phyloP scores from a whole-genome alignment of 2,888 invertebrate species.

The Rhingia rostrata region DNA sequence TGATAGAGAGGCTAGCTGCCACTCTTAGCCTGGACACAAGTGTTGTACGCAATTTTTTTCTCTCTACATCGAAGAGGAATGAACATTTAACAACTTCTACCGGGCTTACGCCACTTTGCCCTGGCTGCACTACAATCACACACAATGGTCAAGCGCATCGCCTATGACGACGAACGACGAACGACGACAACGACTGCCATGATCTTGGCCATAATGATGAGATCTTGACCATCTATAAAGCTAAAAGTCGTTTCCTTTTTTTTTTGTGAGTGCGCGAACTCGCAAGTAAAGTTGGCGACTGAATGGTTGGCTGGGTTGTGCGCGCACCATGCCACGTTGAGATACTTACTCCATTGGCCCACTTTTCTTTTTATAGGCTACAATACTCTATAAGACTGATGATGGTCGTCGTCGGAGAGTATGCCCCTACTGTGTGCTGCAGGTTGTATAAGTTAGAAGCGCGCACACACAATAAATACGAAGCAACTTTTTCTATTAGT shows the following conservation, averaged over 20 bases:
- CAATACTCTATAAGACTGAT: slow-evolving; percentile 6
- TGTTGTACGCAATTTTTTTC: slow-evolving; percentile 55
- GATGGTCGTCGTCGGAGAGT: neutral
- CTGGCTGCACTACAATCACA: neutral
- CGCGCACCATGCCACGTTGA: slow-evolving; percentile 38
- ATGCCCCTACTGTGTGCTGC: slow-evolving; percentile 26
- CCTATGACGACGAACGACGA: slow-evolving; percentile 29
- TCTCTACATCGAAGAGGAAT: neutral
- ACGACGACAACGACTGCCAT: slow-evolving; percentile 41
- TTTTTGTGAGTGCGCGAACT: too few relatives aligned
- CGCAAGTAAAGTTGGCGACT: slow-evolving; percentile 47
- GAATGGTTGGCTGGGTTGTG: slow-evolving; percentile 40
- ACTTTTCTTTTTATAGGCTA: slow-evolving; percentile 74
- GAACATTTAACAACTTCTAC: slow-evolving; percentile 10
- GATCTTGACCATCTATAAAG: slow-evolving; percentile 48
- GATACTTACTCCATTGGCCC: slow-evolving; percentile 74
- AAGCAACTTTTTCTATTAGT: slow-evolving; percentile 73
- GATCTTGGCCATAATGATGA: slow-evolving; percentile 65
- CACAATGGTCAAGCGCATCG: slow-evolving; percentile 15
- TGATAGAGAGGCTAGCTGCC: slow-evolving; percentile 51
- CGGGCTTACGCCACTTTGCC: slow-evolving; percentile 63
- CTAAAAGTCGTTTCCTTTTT: slow-evolving; percentile 59
- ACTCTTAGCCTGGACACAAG: slow-evolving; percentile 49
- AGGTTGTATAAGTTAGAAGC: slow-evolving; percentile 59
- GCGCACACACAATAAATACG: slow-evolving; percentile 56